Evolutionary conservation across 2,797 vertebrate species (phyloP).

Genomic region (Mallotus villosus): DNA sequence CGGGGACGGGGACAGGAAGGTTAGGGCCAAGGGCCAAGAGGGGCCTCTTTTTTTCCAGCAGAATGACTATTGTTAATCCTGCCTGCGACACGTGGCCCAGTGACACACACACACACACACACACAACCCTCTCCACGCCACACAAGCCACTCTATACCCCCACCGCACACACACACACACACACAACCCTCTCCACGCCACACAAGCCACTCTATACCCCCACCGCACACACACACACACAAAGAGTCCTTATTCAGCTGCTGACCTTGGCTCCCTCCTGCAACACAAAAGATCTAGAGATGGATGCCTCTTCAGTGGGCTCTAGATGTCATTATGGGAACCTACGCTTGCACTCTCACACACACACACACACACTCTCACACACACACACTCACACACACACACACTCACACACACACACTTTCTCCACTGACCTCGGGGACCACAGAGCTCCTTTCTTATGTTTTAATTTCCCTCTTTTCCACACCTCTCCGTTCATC

Average conservation of each 20-base stretch:
- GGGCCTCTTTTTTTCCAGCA: slow-evolving; percentile 62
- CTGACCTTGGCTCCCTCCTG: slow-evolving; percentile 75
- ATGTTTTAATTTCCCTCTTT: background rate
- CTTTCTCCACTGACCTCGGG: slow-evolving; percentile 1
- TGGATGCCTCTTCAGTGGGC: slow-evolving; percentile 68
- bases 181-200: slow-evolving; percentile 25
- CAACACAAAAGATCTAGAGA: slow-evolving; percentile 71
- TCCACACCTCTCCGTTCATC: background rate
- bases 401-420: background rate
- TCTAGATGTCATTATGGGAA: slow-evolving; percentile 40
- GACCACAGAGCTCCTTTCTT: background rate
- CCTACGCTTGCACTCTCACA: no score
- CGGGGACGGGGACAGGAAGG: slow-evolving; percentile 48
- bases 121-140: background rate
- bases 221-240: slow-evolving; percentile 41
- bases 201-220: slow-evolving; percentile 18
- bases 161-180: slow-evolving; percentile 34
- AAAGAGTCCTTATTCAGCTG: slow-evolving; percentile 63
- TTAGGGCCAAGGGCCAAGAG: slow-evolving; percentile 63
- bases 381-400: background rate
- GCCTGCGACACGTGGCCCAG: slow-evolving; percentile 45
- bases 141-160: slow-evolving; percentile 18
- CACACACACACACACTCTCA: background rate
- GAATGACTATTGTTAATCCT: slow-evolving; percentile 61
- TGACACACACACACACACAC: slow-evolving; percentile 2